Base-by-base conservation (phyloP, 2,797 vertebrate genomes). In the Podarcis siculus region DNA sequence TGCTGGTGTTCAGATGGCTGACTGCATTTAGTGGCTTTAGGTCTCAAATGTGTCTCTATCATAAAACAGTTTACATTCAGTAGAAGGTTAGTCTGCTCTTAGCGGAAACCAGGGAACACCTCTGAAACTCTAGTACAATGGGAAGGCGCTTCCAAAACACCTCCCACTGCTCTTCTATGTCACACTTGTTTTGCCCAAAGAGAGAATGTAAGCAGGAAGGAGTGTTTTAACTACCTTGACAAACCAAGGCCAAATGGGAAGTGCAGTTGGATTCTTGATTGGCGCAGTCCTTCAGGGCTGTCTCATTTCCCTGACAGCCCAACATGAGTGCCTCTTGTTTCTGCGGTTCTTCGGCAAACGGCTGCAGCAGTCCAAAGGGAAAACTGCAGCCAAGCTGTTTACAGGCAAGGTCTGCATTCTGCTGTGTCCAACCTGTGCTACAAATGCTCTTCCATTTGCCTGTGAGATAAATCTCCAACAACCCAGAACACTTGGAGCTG, bases 221-320 rank as follows among this genome's bases (percentile, higher is more conserved):
- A n/a, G 61, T 73, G 5, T 35, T 2, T 0, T 13, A 81, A 94
- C 91, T 89, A 97, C 97, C 96, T 12, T 71, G 1, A 71, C 97
- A 97, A 90, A 90, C 0, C 0, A 97, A 67, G 9, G 2, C 0
- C 5, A 45, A 1, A 30, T 1, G 30, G 35, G 39, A 0, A 0
- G 90, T 94, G 91, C 91, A 89, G 69, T 95, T 95, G 8, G 9
- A 69, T 1, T 0, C 3, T 21, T 8, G 0, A 86, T 4, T 3
- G 0, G 0, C 0, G 90, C 96, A 97, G 35, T 0, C 2, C 4
- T 0, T 2, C 7, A 0, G 13, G 0, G 3, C 0, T 0, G 0
- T 0, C 0, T 0, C 67, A 0, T 0, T 0, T n/a, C 0, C 0
- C 1, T 0, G 0, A 75, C 97, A 97, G 86, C 0, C 0, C 37